These are phyloP conservation scores for Mylabris sibirica DNA, from an alignment of 2,888 invertebrate genomes.

Conservation along the genomic window DNA sequence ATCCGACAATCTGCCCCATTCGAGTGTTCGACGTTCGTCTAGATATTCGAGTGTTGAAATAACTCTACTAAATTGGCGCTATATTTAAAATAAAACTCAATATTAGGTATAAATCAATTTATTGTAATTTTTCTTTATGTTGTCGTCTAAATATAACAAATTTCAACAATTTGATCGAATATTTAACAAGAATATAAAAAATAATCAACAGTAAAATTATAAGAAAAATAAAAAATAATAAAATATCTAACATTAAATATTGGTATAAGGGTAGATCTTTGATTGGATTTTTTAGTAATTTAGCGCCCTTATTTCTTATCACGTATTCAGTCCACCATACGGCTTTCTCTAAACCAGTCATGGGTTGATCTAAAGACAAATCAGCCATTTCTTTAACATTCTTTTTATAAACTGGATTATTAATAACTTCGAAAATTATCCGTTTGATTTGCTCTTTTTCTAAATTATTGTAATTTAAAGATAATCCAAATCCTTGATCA, in stretches of 20 bases:
- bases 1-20: not conserved
- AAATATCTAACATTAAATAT: constrained; percentile 45
- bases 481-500: constrained; percentile 40
- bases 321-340: constrained; percentile 48
- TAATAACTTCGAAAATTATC: constrained; percentile 46
- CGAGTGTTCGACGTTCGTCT: not conserved
- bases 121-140: not conserved
- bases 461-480: constrained; percentile 34
- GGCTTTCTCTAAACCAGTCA: constrained; percentile 40
- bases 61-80: not conserved
- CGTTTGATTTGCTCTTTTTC: constrained; percentile 40
- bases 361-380: constrained; percentile 36
- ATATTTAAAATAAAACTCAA: not conserved
- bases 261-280: constrained; percentile 44
- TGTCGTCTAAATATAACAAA: not conserved
- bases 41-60: not conserved
- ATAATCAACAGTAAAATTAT: not conserved
- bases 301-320: constrained; percentile 41
- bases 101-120: not conserved
- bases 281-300: constrained; percentile 37
- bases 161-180: not conserved
- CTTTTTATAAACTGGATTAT: constrained; percentile 42
- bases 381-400: constrained; percentile 22
- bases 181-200: not conserved
- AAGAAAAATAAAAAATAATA: constrained; percentile 23